A percentile compares a stretch with the other conserved stretches of the same genome.
phyloP scores from a whole-genome alignment of 2,797 vertebrate genomes.

The Melanotaenia maccullochi region DNA sequence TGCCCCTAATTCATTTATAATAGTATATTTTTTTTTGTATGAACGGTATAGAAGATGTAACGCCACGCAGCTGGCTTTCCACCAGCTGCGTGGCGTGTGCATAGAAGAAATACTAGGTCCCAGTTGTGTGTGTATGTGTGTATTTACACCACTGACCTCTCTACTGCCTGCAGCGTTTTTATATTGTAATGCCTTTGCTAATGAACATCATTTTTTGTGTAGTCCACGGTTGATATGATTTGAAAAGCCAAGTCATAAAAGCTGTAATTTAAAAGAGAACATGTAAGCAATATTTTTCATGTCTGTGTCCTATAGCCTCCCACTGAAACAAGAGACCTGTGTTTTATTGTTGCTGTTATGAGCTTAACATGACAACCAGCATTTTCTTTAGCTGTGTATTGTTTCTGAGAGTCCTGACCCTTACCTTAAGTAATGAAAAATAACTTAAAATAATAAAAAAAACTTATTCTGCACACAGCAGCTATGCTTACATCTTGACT shows the following conservation, averaged over 20 bases:
- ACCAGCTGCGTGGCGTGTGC: not conserved
- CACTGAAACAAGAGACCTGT: not conserved
- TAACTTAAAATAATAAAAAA: not conserved
- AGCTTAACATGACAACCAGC: not conserved
- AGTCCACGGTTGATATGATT: not conserved
- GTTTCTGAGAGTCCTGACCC: not conserved
- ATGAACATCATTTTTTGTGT: not conserved
- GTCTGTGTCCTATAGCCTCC: not conserved
- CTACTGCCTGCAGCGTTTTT: not conserved
- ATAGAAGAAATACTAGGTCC: too few relatives aligned
- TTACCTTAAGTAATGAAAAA: not conserved
- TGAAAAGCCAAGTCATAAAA: not conserved
- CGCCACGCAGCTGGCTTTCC: too few relatives aligned
- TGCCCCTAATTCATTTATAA: not conserved
- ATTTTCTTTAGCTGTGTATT: not conserved
- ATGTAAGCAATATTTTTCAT: not conserved
- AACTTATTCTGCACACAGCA: not conserved
- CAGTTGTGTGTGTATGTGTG: not conserved
- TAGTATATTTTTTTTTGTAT: not conserved
- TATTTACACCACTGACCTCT: not conserved
- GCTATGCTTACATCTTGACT: not conserved
- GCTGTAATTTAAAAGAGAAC: not conserved
- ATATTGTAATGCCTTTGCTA: not conserved
- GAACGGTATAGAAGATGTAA: slow-evolving; percentile 3
- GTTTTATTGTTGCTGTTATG: not conserved